Base-by-base conservation (phyloP, 2,888 invertebrate species). In the Acanthacorydalis orientalis region DNA sequence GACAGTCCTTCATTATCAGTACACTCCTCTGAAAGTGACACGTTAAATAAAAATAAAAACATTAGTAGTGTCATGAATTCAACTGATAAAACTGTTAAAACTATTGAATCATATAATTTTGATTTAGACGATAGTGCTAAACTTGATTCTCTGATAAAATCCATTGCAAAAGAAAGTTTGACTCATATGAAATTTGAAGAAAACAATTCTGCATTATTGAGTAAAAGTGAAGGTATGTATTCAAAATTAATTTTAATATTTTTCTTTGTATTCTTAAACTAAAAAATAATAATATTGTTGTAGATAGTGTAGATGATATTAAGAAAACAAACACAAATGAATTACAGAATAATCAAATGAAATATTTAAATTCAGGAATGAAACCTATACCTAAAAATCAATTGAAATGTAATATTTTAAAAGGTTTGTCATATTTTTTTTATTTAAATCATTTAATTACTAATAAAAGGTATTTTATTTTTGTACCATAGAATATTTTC, bases 391-490 rank as follows among this genome's bases (percentile, higher is more conserved):
- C 91, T 42, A 87, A 88, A 8, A 89, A 90, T 53, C 87, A 91
- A 61, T 75, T 93, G 51, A 95, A 93, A 68, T 93, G 93, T 68
- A 93, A 88, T 68, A 92, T 93, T 62, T 70, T 93, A 47, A 95
- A 95, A 75, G 88, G 88, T 66, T 75, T 74, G 56, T 67, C n/a
- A 33, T 47, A 35, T 42, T 45, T 48, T 50, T 43, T 42, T 31
- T 15, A 43, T 38, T 14, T 43, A 42, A 43, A 43, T 66, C 70
- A 43, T 64, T 69, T 23, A 69, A 70, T 53, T 68, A 70, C 53
- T 64, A 68, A 31, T 65, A 65, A 46, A 68, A 67, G 49, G 67
- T 68, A 14, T n/a, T n/a, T n/a, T n/a, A n/a, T n/a, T n/a, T n/a
- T n/a, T n/a, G n/a, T n/a, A n/a, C n/a, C 23, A 23, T 23, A 23